Evolutionary conservation across 2,797 vertebrate genomes (phyloP).

Genomic region (Malacoctenus gilli): DNA sequence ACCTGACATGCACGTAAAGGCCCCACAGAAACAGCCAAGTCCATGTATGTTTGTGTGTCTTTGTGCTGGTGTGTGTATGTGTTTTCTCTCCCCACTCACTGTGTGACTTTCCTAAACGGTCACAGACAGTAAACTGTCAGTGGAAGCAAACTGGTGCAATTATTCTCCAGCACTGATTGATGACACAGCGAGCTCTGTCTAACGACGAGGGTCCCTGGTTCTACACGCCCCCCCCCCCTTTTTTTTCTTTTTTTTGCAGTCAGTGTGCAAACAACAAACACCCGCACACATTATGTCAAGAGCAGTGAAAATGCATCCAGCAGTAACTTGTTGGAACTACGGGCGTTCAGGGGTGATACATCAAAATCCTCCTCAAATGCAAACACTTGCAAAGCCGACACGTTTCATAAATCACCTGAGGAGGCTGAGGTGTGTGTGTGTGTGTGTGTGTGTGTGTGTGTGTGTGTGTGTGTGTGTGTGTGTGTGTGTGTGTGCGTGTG

Average conservation of each 20-base stretch:
- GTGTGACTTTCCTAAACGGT: conserved; percentile 54
- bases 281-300: conserved; percentile 47
- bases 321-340: conserved; percentile 66
- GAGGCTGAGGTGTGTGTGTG: conserved; percentile 15
- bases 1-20: too few relatives aligned
- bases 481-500: conserved; percentile 1
- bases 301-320: conserved; percentile 57
- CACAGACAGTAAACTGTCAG: conserved; percentile 62
- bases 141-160: conserved; percentile 63
- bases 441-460: conserved; percentile 1
- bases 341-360: conserved; percentile 62
- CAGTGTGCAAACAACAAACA: conserved; percentile 14
- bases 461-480: background rate
- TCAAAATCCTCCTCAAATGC: conserved; percentile 73
- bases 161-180: conserved; percentile 69
- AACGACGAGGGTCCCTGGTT: conserved; percentile 49
- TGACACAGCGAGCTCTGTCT: conserved; percentile 55
- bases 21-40: background rate
- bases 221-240: conserved; percentile 37
- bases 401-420: conserved; percentile 75
- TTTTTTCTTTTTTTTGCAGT: conserved; percentile 34
- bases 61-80: background rate
- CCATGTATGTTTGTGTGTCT: too few relatives aligned
- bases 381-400: conserved; percentile 71
- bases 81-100: background rate